phyloP scores from a whole-genome alignment of 2,888 invertebrate species.

The Sesamia inferens region DNA sequence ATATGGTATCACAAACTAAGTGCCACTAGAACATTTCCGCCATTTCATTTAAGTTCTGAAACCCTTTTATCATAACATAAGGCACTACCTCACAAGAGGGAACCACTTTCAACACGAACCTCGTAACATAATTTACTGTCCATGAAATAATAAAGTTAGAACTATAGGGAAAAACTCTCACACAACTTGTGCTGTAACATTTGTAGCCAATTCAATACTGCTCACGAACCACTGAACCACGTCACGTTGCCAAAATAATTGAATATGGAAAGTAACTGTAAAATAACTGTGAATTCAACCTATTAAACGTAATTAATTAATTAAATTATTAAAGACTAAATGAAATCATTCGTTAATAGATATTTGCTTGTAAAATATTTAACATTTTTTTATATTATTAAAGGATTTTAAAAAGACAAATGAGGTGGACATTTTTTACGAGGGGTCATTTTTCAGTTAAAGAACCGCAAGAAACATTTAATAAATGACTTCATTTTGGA shows the following conservation, averaged over 20 bases:
- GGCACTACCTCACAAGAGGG: background rate
- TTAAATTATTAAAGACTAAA: too few species aligned
- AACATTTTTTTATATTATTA: too few species aligned
- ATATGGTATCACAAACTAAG: too few species aligned
- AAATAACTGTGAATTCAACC: constrained; percentile 2
- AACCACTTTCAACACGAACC: constrained; percentile 5
- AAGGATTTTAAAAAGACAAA: too few species aligned
- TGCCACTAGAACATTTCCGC: background rate
- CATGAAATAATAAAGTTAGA: constrained; percentile 44
- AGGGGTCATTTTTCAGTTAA: too few species aligned
- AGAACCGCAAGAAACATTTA: too few species aligned
- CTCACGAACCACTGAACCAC: constrained; percentile 25
- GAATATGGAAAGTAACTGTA: constrained; percentile 32
- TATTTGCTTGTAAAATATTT: too few species aligned
- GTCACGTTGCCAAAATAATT: constrained; percentile 45
- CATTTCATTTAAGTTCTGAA: background rate
- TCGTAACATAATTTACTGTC: constrained; percentile 36
- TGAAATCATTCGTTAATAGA: too few species aligned
- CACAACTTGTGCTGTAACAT: constrained; percentile 39
- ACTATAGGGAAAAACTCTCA: constrained; percentile 26
- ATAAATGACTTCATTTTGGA: too few species aligned
- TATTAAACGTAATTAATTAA: too few species aligned
- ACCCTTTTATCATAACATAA: background rate
- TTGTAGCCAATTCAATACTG: constrained; percentile 45
- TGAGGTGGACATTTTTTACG: too few species aligned